A percentile compares a stretch with the other conserved stretches of the same genome.
Conservation (phyloP, 2,113 vertebrate genomes). For the human region GRCh38 chr1:61086501-61087000, state of each 20-base stretch:
- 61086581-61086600: constrained; percentile 69
- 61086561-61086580: constrained; percentile 77
- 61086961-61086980: constrained; percentile 38
- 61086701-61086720: constrained; percentile 47
- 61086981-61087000: constrained; percentile 39
- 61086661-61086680: neutral
- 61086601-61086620: constrained; percentile 58
- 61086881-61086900: neutral
- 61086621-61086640: constrained; percentile 77
- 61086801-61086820: neutral
- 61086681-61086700: constrained; percentile 37
- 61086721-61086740: constrained; percentile 47
- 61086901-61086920: constrained; percentile 12
- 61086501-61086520: constrained; percentile 72
- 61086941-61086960: constrained; percentile 73
- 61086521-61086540: constrained; percentile 71
- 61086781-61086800: constrained; percentile 50
- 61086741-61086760: constrained; percentile 20
- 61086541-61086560: constrained; percentile 76
- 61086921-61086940: constrained; percentile 49
- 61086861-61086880: constrained; percentile 47
- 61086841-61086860: neutral
- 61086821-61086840: neutral
- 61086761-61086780: constrained; percentile 40
- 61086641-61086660: constrained; percentile 61